A percentile compares a stretch with the other conserved stretches of the same genome.
Evolutionary conservation across 2,888 invertebrate genomes (phyloP).

Genomic region (Cantharis nigra): DNA sequence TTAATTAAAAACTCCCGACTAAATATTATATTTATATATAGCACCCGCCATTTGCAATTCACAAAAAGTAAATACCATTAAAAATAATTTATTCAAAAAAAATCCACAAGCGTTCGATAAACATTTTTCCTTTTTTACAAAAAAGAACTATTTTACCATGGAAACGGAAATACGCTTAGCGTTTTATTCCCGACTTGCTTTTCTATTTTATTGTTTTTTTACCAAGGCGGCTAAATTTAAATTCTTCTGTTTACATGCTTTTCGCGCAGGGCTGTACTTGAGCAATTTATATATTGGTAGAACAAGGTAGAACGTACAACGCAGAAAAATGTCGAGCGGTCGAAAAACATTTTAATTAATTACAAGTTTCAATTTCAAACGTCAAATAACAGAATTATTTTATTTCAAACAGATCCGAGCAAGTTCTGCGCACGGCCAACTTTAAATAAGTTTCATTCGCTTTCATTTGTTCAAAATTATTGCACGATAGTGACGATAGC

Average conservation of each 20-base stretch:
- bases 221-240: constrained; percentile 2
- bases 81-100: constrained; percentile 9
- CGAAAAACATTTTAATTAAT: background rate
- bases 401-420: background rate
- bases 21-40: constrained; percentile 56
- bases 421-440: background rate
- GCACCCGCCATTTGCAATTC: constrained; percentile 55
- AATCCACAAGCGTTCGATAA: background rate
- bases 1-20: constrained; percentile 36
- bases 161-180: background rate
- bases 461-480: background rate
- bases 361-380: background rate
- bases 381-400: background rate
- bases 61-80: constrained; percentile 26
- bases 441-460: background rate
- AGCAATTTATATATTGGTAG: background rate
- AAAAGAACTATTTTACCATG: background rate
- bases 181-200: background rate
- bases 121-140: background rate
- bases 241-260: background rate
- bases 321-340: background rate
- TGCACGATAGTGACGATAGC: too few species aligned
- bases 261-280: background rate
- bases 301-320: background rate
- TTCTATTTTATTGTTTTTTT: background rate